A percentile compares a stretch with the other conserved stretches of the same genome.
Conservation (phyloP, 2,797 vertebrate species). For the Malacoctenus gilli region DNA sequence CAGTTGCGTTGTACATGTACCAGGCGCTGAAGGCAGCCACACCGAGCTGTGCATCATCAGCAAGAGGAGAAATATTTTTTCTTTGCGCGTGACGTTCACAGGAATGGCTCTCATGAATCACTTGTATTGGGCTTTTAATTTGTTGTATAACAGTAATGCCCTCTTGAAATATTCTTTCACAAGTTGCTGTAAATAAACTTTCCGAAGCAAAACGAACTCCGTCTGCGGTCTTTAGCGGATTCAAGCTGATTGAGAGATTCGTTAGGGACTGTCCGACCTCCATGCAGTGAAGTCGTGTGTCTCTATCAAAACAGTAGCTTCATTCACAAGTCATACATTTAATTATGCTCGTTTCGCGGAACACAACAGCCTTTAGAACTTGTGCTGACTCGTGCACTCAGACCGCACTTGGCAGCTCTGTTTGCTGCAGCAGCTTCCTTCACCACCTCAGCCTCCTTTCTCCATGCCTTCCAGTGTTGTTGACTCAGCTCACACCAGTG, state of each 20-base stretch:
- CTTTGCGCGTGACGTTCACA: not conserved
- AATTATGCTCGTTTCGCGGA: conserved; percentile 3
- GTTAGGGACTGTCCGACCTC: not conserved
- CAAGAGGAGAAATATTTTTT: not conserved
- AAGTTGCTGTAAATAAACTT: not conserved
- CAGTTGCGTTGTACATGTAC: conserved; percentile 15
- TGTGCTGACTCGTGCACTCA: not conserved
- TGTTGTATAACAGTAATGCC: not conserved
- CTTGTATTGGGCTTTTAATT: not conserved
- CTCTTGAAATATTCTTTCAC: not conserved
- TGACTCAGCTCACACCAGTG: conserved; percentile 1
- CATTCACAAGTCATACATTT: conserved; percentile 1
- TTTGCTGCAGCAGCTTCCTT: not conserved
- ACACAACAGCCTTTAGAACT: not conserved
- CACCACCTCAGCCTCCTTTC: not conserved
- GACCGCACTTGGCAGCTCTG: not conserved
- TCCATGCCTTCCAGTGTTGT: not conserved
- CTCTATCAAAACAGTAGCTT: conserved; percentile 7
- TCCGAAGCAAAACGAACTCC: not conserved
- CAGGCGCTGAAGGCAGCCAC: not conserved
- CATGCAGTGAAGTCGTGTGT: not conserved
- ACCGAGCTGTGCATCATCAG: not conserved
- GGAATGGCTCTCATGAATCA: not conserved
- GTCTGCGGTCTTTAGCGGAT: not conserved
- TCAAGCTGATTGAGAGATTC: not conserved